Percentiles rank a stretch among this genome's conserved stretches.
Conservation (phyloP, 2,888 invertebrate genomes). For the Marronus borbonicus region DNA sequence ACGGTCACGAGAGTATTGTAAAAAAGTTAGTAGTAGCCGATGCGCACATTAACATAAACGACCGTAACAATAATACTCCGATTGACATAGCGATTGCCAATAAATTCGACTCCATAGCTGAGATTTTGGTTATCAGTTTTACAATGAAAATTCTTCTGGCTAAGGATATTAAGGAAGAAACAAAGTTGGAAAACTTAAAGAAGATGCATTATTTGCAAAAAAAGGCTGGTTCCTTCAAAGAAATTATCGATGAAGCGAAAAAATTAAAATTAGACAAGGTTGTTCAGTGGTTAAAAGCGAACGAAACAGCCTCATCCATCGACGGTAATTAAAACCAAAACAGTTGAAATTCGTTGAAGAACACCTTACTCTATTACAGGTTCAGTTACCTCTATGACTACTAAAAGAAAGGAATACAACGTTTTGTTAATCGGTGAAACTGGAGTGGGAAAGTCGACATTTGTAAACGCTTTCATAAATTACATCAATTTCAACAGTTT, state of each 20-base stretch:
- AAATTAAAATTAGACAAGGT: conserved; percentile 6
- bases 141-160: background rate
- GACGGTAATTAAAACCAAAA: background rate
- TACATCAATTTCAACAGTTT: conserved; percentile 52
- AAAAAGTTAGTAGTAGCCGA: conserved; percentile 3
- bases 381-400: background rate
- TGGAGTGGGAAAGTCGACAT: conserved; percentile 57
- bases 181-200: background rate
- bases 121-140: background rate
- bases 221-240: background rate
- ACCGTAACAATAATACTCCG: background rate
- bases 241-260: background rate
- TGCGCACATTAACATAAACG: conserved; percentile 7
- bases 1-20: background rate
- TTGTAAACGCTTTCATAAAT: conserved; percentile 55
- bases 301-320: background rate
- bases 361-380: too few species aligned
- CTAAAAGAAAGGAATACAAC: conserved; percentile 52
- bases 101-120: background rate
- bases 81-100: conserved; percentile 1
- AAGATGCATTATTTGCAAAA: background rate
- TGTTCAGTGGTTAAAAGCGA: background rate
- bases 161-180: background rate
- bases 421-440: conserved; percentile 56
- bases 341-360: background rate